Base-by-base conservation (phyloP, 2,797 vertebrate genomes). In the Sebastes steindachneri region DNA sequence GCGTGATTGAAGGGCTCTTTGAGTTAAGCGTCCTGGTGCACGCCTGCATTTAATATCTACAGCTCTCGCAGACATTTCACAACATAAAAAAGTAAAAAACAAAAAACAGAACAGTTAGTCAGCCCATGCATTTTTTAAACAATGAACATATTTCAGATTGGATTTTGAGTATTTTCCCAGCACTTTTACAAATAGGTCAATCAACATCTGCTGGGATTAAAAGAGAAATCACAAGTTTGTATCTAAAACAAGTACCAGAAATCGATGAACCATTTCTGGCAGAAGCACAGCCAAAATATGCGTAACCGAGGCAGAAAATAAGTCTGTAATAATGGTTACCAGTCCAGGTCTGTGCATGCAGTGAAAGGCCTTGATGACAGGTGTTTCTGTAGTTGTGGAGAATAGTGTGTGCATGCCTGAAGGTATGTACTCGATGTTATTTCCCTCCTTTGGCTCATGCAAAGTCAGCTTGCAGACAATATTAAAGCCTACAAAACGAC, bases 261-360 rank as follows among this genome's bases (percentile, higher is more conserved):
- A 68, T 26, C 45, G 2, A 41, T 28, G 10, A 23, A n/a, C 15
- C 8, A 53, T 83, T 70, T 69, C 11, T 77, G 33, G 31, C 57
- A 59, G 55, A 66, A 72, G 66, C 65, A 26, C 51, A 75, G 62
- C 51, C 57, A 69, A 62, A 62, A 62, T 8, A 45, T 57, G 17
- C 37, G 6, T 11, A 54, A 78, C 33, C 14, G 3, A 77, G 57
- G 72, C 26, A 79, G 41, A 53, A 72, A 19, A 28, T 77, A 54
- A 21, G 17, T 65, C 79, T 21, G 3, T 17, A 45, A 55, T 23
- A 26, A 70, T 83, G 58, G 65, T 68, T 84, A 80, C 54, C 64
- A 84, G 91, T 76, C 33, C 77, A 80, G 69, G 86, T 93, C 88
- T 89, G 93, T 94, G 93, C 94, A 95, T 95, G 95, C 94, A 96